Evolutionary conservation across 2,113 vertebrate genomes (phyloP).

Genomic region (Oryzias woworae): DNA sequence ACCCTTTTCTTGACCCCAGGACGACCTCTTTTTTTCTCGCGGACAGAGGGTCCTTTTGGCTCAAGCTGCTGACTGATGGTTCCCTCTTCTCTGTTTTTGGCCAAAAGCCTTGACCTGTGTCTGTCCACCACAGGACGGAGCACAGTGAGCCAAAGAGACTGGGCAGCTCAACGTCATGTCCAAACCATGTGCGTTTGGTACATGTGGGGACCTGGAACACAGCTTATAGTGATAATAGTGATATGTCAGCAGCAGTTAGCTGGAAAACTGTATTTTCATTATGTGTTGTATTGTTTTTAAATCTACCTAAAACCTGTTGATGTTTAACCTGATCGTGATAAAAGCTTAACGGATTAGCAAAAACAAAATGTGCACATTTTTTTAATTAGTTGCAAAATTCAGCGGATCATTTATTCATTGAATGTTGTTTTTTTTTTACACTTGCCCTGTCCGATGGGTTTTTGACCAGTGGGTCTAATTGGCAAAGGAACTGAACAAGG

Average conservation of each 20-base stretch:
- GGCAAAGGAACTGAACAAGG: constrained; percentile 55
- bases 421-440: constrained; percentile 3
- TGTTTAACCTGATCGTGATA: background rate
- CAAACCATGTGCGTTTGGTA: constrained; percentile 5
- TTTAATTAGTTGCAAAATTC: background rate
- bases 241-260: background rate
- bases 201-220: background rate
- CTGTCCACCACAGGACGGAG: constrained; percentile 35
- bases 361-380: constrained; percentile 5
- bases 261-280: background rate
- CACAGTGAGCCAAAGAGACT: constrained; percentile 24
- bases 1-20: constrained; percentile 52
- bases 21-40: constrained; percentile 66
- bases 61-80: constrained; percentile 55
- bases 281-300: background rate
- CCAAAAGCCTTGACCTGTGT: constrained; percentile 51
- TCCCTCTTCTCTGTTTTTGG: constrained; percentile 41
- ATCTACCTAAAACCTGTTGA: background rate
- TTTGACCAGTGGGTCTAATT: constrained; percentile 61
- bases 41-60: constrained; percentile 67
- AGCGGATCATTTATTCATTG: background rate
- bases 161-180: constrained; percentile 10
- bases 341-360: background rate
- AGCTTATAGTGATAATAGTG: background rate
- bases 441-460: constrained; percentile 20